phyloP scores from a whole-genome alignment of 2,888 invertebrate genomes.

The Chrysotoxum bicinctum region DNA sequence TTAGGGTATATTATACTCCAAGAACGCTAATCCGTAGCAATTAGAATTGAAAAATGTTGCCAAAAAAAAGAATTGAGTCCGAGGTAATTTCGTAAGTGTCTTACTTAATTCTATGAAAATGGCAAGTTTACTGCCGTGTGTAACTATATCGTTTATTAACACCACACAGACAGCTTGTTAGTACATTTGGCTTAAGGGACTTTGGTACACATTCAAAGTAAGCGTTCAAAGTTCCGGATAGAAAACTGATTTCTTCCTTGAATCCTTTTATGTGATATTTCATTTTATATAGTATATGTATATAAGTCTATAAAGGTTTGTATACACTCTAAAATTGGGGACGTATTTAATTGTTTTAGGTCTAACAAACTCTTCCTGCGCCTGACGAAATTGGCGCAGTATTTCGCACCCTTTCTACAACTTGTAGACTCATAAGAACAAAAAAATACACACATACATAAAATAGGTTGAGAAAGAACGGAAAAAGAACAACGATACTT shows the following conservation, averaged over 20 bases:
- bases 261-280: neutral
- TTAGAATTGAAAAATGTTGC: neutral
- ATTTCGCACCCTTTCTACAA: slow-evolving; percentile 12
- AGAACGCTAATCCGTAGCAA: neutral
- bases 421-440: slow-evolving; percentile 1
- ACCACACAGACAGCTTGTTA: slow-evolving; percentile 28
- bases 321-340: slow-evolving; percentile 43
- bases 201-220: slow-evolving; percentile 51
- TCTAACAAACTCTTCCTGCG: slow-evolving; percentile 54
- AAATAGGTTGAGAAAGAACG: slow-evolving; percentile 1
- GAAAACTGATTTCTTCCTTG: slow-evolving; percentile 33
- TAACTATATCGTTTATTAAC: slow-evolving; percentile 57
- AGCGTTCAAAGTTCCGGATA: slow-evolving; percentile 44
- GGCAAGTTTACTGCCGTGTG: neutral
- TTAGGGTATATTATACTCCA: neutral
- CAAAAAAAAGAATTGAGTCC: neutral
- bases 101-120: neutral
- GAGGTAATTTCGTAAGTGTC: neutral
- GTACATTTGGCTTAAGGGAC: slow-evolving; percentile 3
- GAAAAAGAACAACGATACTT: slow-evolving; percentile 59
- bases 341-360: slow-evolving; percentile 69
- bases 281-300: neutral
- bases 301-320: neutral
- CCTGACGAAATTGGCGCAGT: slow-evolving; percentile 50
- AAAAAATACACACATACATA: neutral